phyloP scores from a whole-genome alignment of 2,888 invertebrate genomes.

The Automeris io region DNA sequence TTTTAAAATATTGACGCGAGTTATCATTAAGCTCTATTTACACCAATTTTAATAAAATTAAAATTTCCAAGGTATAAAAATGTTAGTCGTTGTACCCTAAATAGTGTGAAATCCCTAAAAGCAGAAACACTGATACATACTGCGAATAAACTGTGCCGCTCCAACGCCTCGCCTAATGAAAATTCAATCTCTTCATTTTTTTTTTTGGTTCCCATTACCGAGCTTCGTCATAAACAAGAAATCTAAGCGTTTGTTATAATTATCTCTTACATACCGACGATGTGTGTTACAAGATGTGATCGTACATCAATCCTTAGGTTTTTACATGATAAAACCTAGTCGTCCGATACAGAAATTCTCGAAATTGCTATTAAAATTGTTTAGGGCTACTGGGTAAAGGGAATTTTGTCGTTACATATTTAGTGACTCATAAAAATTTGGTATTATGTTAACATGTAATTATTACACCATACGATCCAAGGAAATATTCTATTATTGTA shows the following conservation, averaged over 20 bases:
- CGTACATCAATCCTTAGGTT: constrained; percentile 3
- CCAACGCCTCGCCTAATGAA: constrained; percentile 73
- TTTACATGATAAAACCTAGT: constrained; percentile 1
- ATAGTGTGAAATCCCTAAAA: too few relatives aligned
- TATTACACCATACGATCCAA: too few relatives aligned
- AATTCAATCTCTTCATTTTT: constrained; percentile 67
- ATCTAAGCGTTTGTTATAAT: constrained; percentile 25
- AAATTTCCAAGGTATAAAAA: too few relatives aligned
- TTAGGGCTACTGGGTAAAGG: not conserved
- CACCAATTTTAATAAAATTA: too few relatives aligned
- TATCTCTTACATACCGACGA: not conserved
- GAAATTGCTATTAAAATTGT: not conserved
- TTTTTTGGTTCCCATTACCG: constrained; percentile 37
- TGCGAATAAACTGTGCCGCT: constrained; percentile 65
- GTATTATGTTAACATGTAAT: too few relatives aligned
- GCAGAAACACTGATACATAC: constrained; percentile 55
- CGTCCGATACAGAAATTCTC: not conserved
- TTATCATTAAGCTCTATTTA: too few relatives aligned
- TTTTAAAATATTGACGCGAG: too few relatives aligned
- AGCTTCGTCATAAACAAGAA: constrained; percentile 43
- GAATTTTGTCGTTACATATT: not conserved
- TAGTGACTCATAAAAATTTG: constrained; percentile 9
- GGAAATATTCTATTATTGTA: too few relatives aligned
- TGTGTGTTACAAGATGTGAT: constrained; percentile 4
- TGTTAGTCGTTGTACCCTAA: too few relatives aligned